phyloP scores from a whole-genome alignment of 2,888 invertebrate genomes.

The Prenolepis imparis region DNA sequence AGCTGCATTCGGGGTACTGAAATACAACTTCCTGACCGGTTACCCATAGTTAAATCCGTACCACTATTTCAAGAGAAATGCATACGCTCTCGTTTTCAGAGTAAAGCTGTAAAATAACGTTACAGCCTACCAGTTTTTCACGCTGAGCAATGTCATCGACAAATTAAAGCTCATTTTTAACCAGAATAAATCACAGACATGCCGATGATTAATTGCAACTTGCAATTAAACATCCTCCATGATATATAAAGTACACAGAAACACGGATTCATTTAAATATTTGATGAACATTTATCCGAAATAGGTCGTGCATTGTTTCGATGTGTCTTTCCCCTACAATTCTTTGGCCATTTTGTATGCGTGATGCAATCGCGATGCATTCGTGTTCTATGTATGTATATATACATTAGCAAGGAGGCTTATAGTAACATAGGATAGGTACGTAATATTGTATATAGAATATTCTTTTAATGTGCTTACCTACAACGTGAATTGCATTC shows the following conservation, averaged over 20 bases:
- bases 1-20: constrained; percentile 43
- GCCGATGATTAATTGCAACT: background rate
- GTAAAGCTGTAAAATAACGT: constrained; percentile 22
- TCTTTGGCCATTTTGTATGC: background rate
- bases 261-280: background rate
- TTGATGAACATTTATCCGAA: background rate
- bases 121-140: background rate
- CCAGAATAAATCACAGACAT: background rate
- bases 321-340: background rate
- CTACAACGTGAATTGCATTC: constrained; percentile 18
- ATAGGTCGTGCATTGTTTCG: background rate
- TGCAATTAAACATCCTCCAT: background rate
- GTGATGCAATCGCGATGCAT: background rate
- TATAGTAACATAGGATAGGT: background rate
- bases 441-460: background rate
- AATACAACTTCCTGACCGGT: constrained; percentile 48
- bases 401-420: background rate
- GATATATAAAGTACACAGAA: background rate
- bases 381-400: background rate
- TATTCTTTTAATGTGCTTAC: background rate
- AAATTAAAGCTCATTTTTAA: constrained; percentile 24
- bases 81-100: background rate
- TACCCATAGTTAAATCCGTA: constrained; percentile 37
- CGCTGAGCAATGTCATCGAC: constrained; percentile 2
- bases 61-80: constrained; percentile 43